Evolutionary conservation across 2,888 invertebrate species (phyloP).

Genomic region (Torymus tubicola): DNA sequence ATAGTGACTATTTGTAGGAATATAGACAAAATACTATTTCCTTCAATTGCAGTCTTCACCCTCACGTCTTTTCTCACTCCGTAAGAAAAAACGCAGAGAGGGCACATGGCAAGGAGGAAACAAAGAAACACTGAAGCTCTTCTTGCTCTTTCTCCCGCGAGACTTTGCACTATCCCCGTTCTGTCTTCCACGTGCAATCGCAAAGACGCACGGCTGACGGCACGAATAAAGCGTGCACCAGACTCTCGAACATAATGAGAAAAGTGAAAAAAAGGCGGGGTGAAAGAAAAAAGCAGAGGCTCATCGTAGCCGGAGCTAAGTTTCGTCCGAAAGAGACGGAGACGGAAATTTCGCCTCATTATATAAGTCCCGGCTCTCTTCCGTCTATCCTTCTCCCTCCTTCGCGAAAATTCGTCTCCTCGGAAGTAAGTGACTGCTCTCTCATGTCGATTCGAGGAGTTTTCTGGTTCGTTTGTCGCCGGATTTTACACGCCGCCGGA

Average conservation of each 20-base stretch:
- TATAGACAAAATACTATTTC: no score
- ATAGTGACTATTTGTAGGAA: no score
- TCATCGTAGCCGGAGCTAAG: neutral
- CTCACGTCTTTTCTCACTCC: no score
- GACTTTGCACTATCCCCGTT: no score
- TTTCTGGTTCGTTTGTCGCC: slow-evolving; percentile 6
- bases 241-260: slow-evolving; percentile 37
- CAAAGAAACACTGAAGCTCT: no score
- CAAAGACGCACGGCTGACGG: neutral
- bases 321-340: slow-evolving; percentile 1
- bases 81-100: no score
- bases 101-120: no score
- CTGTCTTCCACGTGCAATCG: slow-evolving; percentile 7
- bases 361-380: slow-evolving; percentile 1
- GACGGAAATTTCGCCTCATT: slow-evolving; percentile 35
- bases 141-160: no score
- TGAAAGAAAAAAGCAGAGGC: neutral
- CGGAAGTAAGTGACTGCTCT: slow-evolving; percentile 18
- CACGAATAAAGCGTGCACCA: slow-evolving; percentile 18
- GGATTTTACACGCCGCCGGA: no score
- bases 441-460: slow-evolving; percentile 23
- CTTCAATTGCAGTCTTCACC: no score
- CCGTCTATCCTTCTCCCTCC: neutral
- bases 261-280: slow-evolving; percentile 28
- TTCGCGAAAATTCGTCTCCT: slow-evolving; percentile 31